Evolutionary conservation across 2,888 invertebrate genomes (phyloP).

Genomic region (Rhaphigaster nebulosa): DNA sequence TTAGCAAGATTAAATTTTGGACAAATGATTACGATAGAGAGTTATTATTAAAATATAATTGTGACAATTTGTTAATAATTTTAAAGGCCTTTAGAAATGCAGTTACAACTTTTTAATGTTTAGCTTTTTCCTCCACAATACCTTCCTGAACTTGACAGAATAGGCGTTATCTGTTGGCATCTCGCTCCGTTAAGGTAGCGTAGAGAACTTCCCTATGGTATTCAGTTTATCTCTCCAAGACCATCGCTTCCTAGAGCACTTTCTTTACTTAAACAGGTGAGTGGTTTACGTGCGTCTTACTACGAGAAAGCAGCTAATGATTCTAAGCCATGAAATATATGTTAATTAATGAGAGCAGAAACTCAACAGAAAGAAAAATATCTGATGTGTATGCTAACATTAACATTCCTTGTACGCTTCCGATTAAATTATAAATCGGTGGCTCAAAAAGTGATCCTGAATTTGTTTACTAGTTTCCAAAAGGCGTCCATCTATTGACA

Average conservation of each 20-base stretch:
- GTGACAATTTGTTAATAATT: background rate
- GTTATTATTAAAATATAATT: background rate
- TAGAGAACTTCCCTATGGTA: background rate
- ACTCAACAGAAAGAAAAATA: background rate
- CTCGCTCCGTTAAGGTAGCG: background rate
- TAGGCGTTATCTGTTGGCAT: background rate
- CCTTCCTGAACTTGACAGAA: background rate
- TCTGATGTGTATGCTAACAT: no score
- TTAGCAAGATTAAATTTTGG: background rate
- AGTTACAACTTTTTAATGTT: background rate
- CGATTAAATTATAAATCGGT: no score
- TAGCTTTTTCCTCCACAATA: background rate
- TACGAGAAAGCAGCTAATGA: background rate
- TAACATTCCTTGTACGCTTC: no score
- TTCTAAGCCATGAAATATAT: background rate
- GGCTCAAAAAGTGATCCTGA: no score
- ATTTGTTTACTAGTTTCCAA: no score
- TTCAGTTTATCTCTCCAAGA: background rate
- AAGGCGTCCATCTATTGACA: no score
- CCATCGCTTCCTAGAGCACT: conserved; percentile 19
- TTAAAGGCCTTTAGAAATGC: background rate
- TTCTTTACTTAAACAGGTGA: background rate
- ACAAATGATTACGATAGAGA: background rate
- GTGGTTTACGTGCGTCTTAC: background rate
- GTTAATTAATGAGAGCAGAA: background rate